These are phyloP conservation scores for Ctenosaura bakeri DNA, from an alignment of 2,797 vertebrate species.

Conservation along the genomic window DNA sequence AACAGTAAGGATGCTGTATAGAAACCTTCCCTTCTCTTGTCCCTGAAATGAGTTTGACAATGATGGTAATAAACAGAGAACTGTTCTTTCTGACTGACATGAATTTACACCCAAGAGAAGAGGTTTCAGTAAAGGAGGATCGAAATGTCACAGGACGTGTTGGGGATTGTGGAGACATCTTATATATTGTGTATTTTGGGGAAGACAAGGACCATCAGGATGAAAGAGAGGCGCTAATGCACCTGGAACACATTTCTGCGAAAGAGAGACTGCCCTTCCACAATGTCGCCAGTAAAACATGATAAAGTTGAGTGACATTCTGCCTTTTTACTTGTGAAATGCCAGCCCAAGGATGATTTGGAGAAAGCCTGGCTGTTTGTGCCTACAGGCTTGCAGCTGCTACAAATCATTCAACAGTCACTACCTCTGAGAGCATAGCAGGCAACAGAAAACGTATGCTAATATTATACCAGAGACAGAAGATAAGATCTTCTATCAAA, in stretches of 20 bases:
- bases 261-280: background rate
- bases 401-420: background rate
- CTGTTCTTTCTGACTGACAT: background rate
- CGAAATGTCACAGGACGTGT: background rate
- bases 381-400: background rate
- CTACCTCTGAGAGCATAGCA: background rate
- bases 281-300: background rate
- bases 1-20: background rate
- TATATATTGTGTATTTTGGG: background rate
- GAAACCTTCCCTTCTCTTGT: background rate
- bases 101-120: background rate
- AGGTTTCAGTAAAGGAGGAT: background rate
- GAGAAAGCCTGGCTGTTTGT: background rate
- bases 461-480: accelerated
- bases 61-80: accelerated
- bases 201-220: background rate
- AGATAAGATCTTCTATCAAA: background rate
- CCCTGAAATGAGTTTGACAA: background rate
- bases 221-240: background rate
- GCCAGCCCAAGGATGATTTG: constrained; percentile 14
- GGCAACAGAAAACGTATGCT: background rate
- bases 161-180: background rate
- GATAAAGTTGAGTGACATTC: background rate
- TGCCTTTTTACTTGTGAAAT: constrained; percentile 17
- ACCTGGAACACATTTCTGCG: accelerated